Conservation (phyloP, 1,140 invertebrate genomes). For the Dolichoris vasculosae region DNA sequence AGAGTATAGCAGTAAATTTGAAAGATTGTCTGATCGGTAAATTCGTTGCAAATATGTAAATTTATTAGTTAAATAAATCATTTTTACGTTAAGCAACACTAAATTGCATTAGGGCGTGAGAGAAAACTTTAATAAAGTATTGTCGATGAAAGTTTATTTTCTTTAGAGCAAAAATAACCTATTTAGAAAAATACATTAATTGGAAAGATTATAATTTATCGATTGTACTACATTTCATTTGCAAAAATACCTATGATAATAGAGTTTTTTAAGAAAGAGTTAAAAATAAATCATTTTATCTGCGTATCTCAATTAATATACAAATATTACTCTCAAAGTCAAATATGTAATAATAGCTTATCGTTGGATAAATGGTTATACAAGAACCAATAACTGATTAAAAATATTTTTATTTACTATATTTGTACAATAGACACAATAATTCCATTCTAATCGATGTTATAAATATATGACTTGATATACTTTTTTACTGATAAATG, state of each 20-base stretch:
- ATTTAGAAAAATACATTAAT: constrained; percentile 1
- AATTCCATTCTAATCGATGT: background rate
- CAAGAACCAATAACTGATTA: background rate
- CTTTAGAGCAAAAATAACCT: background rate
- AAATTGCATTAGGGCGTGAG: background rate
- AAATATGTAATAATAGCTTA: background rate
- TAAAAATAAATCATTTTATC: background rate
- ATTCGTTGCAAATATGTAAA: background rate
- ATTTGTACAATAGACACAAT: background rate
- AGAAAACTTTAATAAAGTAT: background rate
- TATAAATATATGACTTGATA: background rate
- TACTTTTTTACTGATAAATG: background rate
- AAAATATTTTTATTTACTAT: background rate
- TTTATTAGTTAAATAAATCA: constrained; percentile 23
- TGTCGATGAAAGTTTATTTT: background rate
- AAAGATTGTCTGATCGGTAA: background rate
- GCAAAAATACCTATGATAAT: background rate
- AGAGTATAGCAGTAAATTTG: background rate
- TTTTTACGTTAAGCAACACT: background rate
- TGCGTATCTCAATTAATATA: background rate
- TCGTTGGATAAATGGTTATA: background rate
- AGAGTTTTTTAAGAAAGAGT: background rate
- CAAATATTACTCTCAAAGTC: background rate
- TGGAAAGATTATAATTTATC: constrained; percentile 25
- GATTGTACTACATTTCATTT: background rate